These are phyloP conservation scores for Ceyx melanurus DNA, from an alignment of 2,113 vertebrate genomes.

Conservation along the genomic window DNA sequence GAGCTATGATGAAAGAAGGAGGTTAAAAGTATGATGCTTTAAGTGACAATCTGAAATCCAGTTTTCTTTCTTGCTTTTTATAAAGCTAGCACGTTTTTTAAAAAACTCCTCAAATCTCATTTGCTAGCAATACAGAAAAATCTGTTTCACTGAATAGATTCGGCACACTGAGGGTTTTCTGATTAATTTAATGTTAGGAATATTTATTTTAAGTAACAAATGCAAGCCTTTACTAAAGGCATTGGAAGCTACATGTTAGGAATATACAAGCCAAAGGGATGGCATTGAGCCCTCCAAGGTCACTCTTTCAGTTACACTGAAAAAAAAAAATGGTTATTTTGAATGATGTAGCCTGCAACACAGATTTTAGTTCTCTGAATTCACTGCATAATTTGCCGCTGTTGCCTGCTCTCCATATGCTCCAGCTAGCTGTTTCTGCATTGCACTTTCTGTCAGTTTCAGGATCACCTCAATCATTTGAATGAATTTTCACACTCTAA, in stretches of 20 bases:
- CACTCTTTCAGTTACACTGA: not conserved
- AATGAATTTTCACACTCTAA: not conserved
- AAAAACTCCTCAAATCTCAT: not conserved
- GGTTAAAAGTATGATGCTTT: slow-evolving; percentile 13
- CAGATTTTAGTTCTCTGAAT: not conserved
- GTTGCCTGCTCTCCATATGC: slow-evolving; percentile 29
- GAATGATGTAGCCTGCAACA: not conserved
- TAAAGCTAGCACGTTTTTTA: not conserved
- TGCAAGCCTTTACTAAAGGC: not conserved
- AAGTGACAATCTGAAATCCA: not conserved
- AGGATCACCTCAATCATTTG: not conserved
- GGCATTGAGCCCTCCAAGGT: not conserved
- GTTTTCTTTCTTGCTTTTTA: not conserved
- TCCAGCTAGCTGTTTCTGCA: slow-evolving; percentile 1
- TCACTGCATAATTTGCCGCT: slow-evolving; percentile 20
- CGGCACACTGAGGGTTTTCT: not conserved
- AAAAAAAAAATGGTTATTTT: not conserved
- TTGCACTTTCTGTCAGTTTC: slow-evolving; percentile 22
- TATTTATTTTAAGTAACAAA: not conserved
- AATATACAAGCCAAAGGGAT: not conserved
- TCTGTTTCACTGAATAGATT: not conserved
- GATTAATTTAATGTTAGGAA: not conserved
- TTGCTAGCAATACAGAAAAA: not conserved
- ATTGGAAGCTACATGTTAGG: not conserved
- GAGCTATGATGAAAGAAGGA: slow-evolving; percentile 13